Evolutionary conservation across 1,140 invertebrate species (phyloP).

Genomic region (Drosophila ogumai): DNA sequence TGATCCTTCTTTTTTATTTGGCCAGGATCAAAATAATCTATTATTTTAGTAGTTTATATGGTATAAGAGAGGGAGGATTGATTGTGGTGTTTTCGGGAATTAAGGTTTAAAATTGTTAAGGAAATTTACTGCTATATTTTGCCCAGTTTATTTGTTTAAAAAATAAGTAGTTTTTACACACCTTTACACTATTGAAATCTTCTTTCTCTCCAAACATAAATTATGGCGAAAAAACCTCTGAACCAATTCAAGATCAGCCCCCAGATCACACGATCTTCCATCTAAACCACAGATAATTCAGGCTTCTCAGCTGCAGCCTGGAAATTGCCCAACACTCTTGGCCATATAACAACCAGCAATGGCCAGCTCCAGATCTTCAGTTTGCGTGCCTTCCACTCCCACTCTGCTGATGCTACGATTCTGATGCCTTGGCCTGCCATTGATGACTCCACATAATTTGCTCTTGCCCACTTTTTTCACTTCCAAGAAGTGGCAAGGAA

Average conservation of each 20-base stretch:
- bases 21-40: not conserved
- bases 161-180: not conserved
- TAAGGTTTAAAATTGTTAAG: not conserved
- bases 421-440: slow-evolving; percentile 65
- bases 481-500: slow-evolving; percentile 72
- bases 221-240: not conserved
- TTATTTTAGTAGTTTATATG: slow-evolving; percentile 18
- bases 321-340: slow-evolving; percentile 40
- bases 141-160: not conserved
- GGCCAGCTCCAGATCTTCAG: slow-evolving; percentile 8
- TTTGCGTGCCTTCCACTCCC: slow-evolving; percentile 57
- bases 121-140: not conserved
- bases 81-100: not conserved
- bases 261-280: slow-evolving; percentile 14
- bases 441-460: slow-evolving; percentile 83
- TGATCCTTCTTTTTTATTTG: not conserved
- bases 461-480: slow-evolving; percentile 65
- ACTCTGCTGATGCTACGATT: slow-evolving; percentile 47
- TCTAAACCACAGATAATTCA: slow-evolving; percentile 19
- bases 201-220: not conserved
- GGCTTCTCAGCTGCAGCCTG: slow-evolving; percentile 23
- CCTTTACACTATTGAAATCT: too few species aligned
- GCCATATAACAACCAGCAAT: slow-evolving; percentile 38
- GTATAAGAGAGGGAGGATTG: too few species aligned
- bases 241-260: slow-evolving; percentile 8